Conservation (phyloP, 2,113 vertebrate species). For the Alethe castanea region DNA sequence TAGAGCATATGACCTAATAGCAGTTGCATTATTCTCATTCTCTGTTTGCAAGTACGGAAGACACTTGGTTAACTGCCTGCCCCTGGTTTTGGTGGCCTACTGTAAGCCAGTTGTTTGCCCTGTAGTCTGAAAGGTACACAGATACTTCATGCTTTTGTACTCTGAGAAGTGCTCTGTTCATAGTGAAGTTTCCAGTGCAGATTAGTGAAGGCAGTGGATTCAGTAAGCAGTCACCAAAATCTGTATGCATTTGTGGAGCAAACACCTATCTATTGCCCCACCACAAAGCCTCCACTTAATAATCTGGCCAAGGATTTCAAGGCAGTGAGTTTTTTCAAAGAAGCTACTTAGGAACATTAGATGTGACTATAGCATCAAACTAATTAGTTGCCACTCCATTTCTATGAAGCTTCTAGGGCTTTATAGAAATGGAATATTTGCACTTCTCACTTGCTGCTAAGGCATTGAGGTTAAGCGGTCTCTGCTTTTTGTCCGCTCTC, state of each 20-base stretch:
- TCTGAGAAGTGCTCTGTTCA: constrained; percentile 84
- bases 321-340: constrained; percentile 52
- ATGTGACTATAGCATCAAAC: constrained; percentile 60
- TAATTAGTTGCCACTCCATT: constrained; percentile 67
- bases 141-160: constrained; percentile 89
- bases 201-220: constrained; percentile 70
- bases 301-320: constrained; percentile 60
- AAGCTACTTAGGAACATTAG: constrained; percentile 63
- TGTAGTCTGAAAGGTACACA: constrained; percentile 86
- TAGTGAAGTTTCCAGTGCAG: constrained; percentile 78
- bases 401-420: constrained; percentile 36
- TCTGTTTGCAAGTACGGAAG: background rate
- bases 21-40: background rate
- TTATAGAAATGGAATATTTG: constrained; percentile 42
- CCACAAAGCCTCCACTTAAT: constrained; percentile 51
- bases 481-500: constrained; percentile 38
- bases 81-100: constrained; percentile 71
- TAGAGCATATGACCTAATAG: background rate
- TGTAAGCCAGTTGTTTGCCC: constrained; percentile 87
- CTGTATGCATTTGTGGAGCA: constrained; percentile 84
- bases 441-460: constrained; percentile 55
- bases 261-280: constrained; percentile 65
- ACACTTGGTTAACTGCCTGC: background rate
- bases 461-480: constrained; percentile 40
- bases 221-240: constrained; percentile 68